These are phyloP conservation scores for Lycaon pictus DNA, from an alignment of 2,113 vertebrate species.

Conservation along the genomic window DNA sequence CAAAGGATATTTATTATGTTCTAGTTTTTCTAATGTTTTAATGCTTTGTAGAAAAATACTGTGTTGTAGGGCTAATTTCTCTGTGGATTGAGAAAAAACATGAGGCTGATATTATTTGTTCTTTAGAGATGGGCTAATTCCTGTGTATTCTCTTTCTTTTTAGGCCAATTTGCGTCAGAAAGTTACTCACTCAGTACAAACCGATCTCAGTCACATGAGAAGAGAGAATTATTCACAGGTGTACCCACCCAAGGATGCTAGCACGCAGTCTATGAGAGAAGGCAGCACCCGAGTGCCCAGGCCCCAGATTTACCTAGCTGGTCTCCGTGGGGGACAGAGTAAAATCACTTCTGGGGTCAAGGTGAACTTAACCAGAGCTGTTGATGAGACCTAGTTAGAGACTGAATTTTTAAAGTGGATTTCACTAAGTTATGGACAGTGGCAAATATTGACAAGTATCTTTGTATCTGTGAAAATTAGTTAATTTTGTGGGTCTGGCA, in stretches of 20 bases:
- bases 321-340: slow-evolving; percentile 89
- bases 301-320: slow-evolving; percentile 91
- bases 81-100: neutral
- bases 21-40: slow-evolving; percentile 28
- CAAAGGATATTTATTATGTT: neutral
- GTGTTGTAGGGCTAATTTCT: slow-evolving; percentile 8
- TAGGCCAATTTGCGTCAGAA: slow-evolving; percentile 93
- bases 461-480: slow-evolving; percentile 15
- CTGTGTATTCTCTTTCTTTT: slow-evolving; percentile 60
- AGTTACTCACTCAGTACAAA: slow-evolving; percentile 92
- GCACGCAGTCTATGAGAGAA: slow-evolving; percentile 90
- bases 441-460: neutral
- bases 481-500: neutral
- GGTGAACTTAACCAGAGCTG: slow-evolving; percentile 91
- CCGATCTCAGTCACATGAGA: slow-evolving; percentile 94
- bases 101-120: neutral
- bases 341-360: slow-evolving; percentile 81
- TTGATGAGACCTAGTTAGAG: slow-evolving; percentile 88
- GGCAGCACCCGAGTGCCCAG: slow-evolving; percentile 87
- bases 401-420: neutral
- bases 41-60: neutral
- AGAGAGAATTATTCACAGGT: slow-evolving; percentile 92
- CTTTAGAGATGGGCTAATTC: slow-evolving; percentile 12
- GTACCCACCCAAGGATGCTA: slow-evolving; percentile 85
- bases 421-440: neutral